Base-by-base conservation (phyloP, 1,140 invertebrate species). In the Belonocnema kinseyi region DNA sequence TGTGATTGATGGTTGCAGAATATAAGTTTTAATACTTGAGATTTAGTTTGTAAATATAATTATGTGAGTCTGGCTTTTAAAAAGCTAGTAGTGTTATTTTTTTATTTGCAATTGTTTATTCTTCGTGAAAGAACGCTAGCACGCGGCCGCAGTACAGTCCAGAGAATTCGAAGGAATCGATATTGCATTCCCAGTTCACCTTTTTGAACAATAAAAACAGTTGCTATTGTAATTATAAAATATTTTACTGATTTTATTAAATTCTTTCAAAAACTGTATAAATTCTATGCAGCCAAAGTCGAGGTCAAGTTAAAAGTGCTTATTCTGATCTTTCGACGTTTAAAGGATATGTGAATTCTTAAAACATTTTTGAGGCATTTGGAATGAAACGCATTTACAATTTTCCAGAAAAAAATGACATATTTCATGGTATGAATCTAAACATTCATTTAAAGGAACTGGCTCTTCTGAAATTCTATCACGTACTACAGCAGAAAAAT, bases 61-160 rank as follows among this genome's bases (percentile, higher is more conserved):
- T 33, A 33, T 33, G 26, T 33, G 26, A 2, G 26, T 2, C 5
- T 33, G 26, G 26, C 26, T 2, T 33, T 33, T 33, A 1, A 46
- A 8, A 46, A 10, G 40, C 40, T 46, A 10, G 10, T 46, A 46
- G 8, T 46, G 5, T 66, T 66, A 66, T 5, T 17, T 54, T 54
- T 54, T 54, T 13, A 66, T 66, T 66, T 66, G 26, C 58, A 33
- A 33, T 66, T 66, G 12, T 66, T 66, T 33, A 66, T 33, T 33
- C 26, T 66, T 13, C 14, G 1, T 16, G 33, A 66, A 26, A 13
- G 14, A 66, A 66, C 5, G 14, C 12, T 16, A 61, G 13, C 7
- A 66, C n/a, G n/a, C 17, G 13, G 5, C 26, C 26, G 26, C 26
- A 33, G 26, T 33, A 33, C 16, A 17, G n/a, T 10, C n/a, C 0